phyloP scores from a whole-genome alignment of 2,888 invertebrate genomes.

The Drosophila kanekoi region DNA sequence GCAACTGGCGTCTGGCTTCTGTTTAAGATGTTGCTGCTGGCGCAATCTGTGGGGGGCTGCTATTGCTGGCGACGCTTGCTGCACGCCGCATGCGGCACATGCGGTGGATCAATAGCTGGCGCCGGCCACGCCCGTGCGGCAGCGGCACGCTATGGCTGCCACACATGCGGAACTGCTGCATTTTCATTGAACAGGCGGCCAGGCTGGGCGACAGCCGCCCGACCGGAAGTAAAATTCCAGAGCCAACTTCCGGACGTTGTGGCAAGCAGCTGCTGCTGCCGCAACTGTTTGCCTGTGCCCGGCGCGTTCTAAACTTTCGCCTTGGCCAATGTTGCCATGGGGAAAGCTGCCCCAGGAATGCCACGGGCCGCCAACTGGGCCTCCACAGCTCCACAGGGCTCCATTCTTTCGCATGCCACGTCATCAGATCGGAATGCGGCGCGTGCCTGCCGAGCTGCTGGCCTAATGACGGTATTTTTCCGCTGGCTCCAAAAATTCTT shows the following conservation, averaged over 20 bases:
- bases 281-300: slow-evolving; percentile 37
- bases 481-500: slow-evolving; percentile 73
- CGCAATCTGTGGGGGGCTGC: slow-evolving; percentile 8
- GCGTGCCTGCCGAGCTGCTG: slow-evolving; percentile 70
- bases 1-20: slow-evolving; percentile 3
- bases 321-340: slow-evolving; percentile 75
- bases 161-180: slow-evolving; percentile 83
- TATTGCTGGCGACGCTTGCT: slow-evolving; percentile 38
- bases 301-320: slow-evolving; percentile 71
- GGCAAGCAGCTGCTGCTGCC: neutral
- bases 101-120: slow-evolving; percentile 77
- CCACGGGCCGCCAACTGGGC: slow-evolving; percentile 27
- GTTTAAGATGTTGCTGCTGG: slow-evolving; percentile 45
- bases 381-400: too few species aligned
- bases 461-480: slow-evolving; percentile 83
- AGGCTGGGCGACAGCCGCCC: slow-evolving; percentile 56
- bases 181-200: slow-evolving; percentile 80
- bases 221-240: slow-evolving; percentile 80
- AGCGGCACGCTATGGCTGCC: slow-evolving; percentile 26
- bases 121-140: slow-evolving; percentile 65
- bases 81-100: slow-evolving; percentile 64
- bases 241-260: slow-evolving; percentile 64
- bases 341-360: slow-evolving; percentile 46
- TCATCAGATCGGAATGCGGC: slow-evolving; percentile 66
- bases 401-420: slow-evolving; percentile 28